These are phyloP conservation scores for Lasius fuliginosus DNA, from an alignment of 2,888 invertebrate genomes.

Conservation along the genomic window DNA sequence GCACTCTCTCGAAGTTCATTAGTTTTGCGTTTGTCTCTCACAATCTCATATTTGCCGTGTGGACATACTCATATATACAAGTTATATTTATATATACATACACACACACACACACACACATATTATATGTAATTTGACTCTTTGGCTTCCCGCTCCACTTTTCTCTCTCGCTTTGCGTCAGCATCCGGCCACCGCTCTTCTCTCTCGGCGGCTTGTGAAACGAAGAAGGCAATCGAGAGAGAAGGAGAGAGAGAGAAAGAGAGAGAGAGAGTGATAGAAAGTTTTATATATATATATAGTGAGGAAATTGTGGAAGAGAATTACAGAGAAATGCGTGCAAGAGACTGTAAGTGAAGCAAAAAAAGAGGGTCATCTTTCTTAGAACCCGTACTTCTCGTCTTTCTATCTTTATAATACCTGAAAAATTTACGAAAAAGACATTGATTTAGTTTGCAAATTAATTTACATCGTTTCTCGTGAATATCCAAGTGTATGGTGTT, in stretches of 20 bases:
- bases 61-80: slow-evolving; percentile 8
- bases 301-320: slow-evolving; percentile 4
- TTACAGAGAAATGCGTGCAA: slow-evolving; percentile 46
- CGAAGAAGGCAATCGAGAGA: slow-evolving; percentile 27
- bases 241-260: slow-evolving; percentile 35
- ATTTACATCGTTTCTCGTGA: slow-evolving; percentile 48
- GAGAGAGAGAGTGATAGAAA: slow-evolving; percentile 20
- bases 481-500: slow-evolving; percentile 48
- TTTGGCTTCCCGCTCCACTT: slow-evolving; percentile 49
- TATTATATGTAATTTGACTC: slow-evolving; percentile 29
- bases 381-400: slow-evolving; percentile 43
- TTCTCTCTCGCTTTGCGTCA: slow-evolving; percentile 47
- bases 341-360: slow-evolving; percentile 30
- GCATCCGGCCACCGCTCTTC: slow-evolving; percentile 30
- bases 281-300: neutral
- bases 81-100: neutral
- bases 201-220: slow-evolving; percentile 1
- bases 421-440: slow-evolving; percentile 55
- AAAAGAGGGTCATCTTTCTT: slow-evolving; percentile 23
- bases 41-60: slow-evolving; percentile 33
- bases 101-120: neutral
- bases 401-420: slow-evolving; percentile 47
- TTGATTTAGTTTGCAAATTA: slow-evolving; percentile 33
- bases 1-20: slow-evolving; percentile 66
- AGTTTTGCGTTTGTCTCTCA: slow-evolving; percentile 60